Percentiles rank a stretch among this genome's conserved stretches.
Evolutionary conservation across 1,140 invertebrate species (phyloP).

Genomic region (Formica selysi): DNA sequence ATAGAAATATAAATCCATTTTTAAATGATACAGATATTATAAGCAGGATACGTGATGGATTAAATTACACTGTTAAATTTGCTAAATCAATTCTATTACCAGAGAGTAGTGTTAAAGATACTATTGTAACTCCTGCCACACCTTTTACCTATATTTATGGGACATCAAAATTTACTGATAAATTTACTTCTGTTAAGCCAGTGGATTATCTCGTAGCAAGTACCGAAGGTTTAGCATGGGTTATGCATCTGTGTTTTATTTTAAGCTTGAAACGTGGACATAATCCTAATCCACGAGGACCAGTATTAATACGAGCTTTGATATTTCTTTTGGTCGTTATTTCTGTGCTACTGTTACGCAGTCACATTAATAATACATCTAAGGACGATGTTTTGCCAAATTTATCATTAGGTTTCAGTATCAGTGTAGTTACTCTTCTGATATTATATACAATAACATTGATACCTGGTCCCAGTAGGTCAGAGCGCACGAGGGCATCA

Average conservation of each 20-base stretch:
- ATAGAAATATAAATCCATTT: conserved; percentile 1
- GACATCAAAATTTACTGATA: conserved; percentile 69
- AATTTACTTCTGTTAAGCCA: conserved; percentile 83
- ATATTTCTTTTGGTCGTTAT: conserved; percentile 81
- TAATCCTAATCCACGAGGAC: conserved; percentile 90
- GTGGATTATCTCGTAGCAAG: conserved; percentile 90
- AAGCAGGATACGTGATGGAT: conserved; percentile 57
- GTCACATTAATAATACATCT: conserved; percentile 76
- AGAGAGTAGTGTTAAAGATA: conserved; percentile 14
- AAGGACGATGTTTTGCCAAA: conserved; percentile 78
- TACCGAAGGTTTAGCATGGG: conserved; percentile 91
- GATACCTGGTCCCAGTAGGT: conserved; percentile 86
- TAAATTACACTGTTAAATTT: conserved; percentile 66
- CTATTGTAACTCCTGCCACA: background rate
- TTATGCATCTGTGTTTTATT: conserved; percentile 92
- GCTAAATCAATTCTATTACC: conserved; percentile 63
- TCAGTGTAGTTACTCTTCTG: conserved; percentile 80
- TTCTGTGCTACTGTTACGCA: conserved; percentile 77
- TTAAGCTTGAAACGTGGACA: conserved; percentile 89
- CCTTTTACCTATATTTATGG: conserved; percentile 44
- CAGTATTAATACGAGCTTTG: conserved; percentile 87
- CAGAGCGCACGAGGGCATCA: conserved; percentile 53
- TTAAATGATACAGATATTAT: conserved; percentile 53
- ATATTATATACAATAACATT: conserved; percentile 89
- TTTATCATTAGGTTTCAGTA: conserved; percentile 83